Evolutionary conservation across 1,140 invertebrate genomes (phyloP).

Genomic region (Dendroctonus valens): DNA sequence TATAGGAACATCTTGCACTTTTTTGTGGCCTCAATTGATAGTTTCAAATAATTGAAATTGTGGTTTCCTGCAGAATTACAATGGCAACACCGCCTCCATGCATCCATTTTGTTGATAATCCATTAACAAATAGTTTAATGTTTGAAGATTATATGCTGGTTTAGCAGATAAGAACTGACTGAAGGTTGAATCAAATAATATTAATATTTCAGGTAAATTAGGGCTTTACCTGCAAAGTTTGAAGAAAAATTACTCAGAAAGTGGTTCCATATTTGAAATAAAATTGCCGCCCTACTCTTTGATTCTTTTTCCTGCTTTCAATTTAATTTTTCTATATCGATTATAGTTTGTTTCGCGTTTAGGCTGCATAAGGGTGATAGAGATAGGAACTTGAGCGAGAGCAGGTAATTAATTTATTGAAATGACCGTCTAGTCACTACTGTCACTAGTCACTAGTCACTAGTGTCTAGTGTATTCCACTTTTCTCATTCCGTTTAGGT

Average conservation of each 20-base stretch:
- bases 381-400: not conserved
- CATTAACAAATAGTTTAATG: too few species aligned
- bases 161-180: conserved; percentile 18
- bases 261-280: conserved; percentile 26
- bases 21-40: too few species aligned
- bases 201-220: not conserved
- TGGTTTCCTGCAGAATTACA: too few species aligned
- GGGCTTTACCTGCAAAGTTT: too few species aligned
- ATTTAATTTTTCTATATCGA: conserved; percentile 1
- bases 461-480: not conserved
- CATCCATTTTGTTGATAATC: conserved; percentile 26
- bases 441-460: not conserved
- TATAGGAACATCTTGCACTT: too few species aligned
- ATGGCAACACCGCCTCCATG: too few species aligned
- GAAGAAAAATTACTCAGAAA: not conserved
- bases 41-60: too few species aligned
- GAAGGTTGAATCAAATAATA: too few species aligned
- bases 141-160: conserved; percentile 14
- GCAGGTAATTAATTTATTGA: not conserved
- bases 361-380: not conserved
- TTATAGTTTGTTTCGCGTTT: not conserved
- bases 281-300: conserved; percentile 22
- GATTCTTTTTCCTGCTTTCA: conserved; percentile 4
- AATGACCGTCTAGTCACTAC: not conserved
- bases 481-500: not conserved